phyloP scores from a whole-genome alignment of 1,140 invertebrate genomes.

The Microplitis demolitor region DNA sequence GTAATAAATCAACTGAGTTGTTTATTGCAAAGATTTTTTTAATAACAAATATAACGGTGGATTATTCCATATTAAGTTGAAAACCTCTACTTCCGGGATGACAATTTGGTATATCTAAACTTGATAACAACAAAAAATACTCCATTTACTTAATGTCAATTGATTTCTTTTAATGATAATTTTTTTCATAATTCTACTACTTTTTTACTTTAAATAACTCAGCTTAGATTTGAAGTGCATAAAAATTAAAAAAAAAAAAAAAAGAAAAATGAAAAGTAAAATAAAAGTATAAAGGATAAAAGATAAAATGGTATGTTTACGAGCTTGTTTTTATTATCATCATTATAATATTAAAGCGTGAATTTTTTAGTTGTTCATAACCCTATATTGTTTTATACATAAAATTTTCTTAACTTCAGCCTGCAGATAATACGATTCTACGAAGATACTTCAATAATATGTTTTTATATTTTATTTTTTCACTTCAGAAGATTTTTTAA shows the following conservation, averaged over 20 bases:
- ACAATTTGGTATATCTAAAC: background rate
- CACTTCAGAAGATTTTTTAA: too few species aligned
- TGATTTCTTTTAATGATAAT: too few species aligned
- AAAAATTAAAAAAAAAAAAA: background rate
- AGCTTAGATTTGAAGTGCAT: too few species aligned
- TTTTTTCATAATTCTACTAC: too few species aligned
- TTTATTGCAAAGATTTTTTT: background rate
- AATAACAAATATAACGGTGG: background rate
- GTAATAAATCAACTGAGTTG: background rate
- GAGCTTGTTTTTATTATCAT: background rate
- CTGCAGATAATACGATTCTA: too few species aligned
- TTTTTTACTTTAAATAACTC: too few species aligned
- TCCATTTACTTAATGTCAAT: too few species aligned
- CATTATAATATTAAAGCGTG: background rate
- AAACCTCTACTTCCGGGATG: constrained; percentile 21
- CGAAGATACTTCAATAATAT: too few species aligned
- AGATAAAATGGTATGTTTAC: background rate
- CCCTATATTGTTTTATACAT: too few species aligned
- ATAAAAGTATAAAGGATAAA: background rate
- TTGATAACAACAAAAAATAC: background rate
- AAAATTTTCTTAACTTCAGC: too few species aligned
- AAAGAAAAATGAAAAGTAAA: background rate
- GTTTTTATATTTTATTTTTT: too few species aligned
- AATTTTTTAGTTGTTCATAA: too few species aligned
- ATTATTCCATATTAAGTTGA: background rate